A percentile compares a stretch with the other conserved stretches of the same genome.
Evolutionary conservation across 2,113 vertebrate species (phyloP).

Genomic region (Pseudorectes ferrugineus): DNA sequence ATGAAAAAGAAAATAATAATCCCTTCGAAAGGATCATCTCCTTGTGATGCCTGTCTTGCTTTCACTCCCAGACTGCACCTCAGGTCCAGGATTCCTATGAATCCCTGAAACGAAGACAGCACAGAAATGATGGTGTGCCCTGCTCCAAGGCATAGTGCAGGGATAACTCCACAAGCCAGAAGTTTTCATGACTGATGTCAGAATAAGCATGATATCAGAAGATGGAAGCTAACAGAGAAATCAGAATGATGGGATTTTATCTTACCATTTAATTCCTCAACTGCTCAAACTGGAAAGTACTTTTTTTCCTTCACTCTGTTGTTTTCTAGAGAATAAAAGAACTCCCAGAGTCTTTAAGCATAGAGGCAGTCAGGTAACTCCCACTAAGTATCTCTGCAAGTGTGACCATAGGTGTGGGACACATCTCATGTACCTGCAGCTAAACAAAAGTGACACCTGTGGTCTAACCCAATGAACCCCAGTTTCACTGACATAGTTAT

Average conservation of each 20-base stretch:
- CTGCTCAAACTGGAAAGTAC: background rate
- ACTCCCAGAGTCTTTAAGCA: background rate
- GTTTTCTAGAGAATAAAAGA: background rate
- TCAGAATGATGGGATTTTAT: background rate
- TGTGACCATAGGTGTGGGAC: background rate
- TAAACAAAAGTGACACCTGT: background rate
- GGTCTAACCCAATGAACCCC: background rate
- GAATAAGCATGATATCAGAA: background rate
- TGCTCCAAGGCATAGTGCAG: background rate
- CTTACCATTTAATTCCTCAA: background rate
- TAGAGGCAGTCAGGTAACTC: background rate
- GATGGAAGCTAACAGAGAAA: background rate
- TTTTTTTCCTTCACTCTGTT: background rate
- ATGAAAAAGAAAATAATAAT: background rate
- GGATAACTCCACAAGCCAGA: background rate
- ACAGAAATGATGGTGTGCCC: background rate
- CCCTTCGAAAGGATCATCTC: background rate
- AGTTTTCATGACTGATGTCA: background rate
- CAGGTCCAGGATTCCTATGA: background rate
- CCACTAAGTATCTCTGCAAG: background rate
- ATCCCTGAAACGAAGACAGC: background rate
- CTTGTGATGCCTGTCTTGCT: background rate
- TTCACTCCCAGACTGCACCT: background rate
- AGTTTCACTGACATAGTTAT: background rate
- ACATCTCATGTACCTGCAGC: background rate